These are phyloP conservation scores for Drosophila pseudoananassae DNA, from an alignment of 1,140 invertebrate species.

Conservation along the genomic window DNA sequence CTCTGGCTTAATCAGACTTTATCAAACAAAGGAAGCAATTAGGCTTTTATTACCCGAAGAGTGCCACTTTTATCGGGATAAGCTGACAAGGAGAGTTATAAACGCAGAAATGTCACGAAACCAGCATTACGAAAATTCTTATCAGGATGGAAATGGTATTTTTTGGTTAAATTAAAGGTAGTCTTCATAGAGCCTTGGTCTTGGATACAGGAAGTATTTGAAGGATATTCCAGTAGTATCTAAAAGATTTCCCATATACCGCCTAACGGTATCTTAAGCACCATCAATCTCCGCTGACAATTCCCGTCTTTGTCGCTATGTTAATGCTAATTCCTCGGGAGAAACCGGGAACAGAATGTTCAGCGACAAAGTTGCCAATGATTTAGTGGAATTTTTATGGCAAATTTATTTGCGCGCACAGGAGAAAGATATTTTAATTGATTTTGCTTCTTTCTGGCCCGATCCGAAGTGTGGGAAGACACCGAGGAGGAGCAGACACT, in stretches of 20 bases:
- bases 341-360: constrained; percentile 41
- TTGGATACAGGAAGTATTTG: not conserved
- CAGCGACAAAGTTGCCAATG: constrained; percentile 72
- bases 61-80: not conserved
- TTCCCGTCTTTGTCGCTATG: constrained; percentile 40
- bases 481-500: constrained; percentile 15
- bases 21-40: constrained; percentile 34
- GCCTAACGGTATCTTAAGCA: constrained; percentile 24
- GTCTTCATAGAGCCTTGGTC: too few relatives aligned
- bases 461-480: constrained; percentile 68
- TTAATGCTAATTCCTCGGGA: constrained; percentile 45
- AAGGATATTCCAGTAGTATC: not conserved
- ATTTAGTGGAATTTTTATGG: constrained; percentile 82
- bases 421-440: constrained; percentile 79
- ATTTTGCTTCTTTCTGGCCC: constrained; percentile 56
- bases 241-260: constrained; percentile 22
- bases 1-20: constrained; percentile 33
- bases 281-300: constrained; percentile 47
- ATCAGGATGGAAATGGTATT: too few relatives aligned
- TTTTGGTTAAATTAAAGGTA: too few relatives aligned
- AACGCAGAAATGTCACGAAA: not conserved
- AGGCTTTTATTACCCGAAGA: constrained; percentile 31
- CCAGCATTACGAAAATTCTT: too few relatives aligned
- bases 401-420: constrained; percentile 72
- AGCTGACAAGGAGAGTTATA: not conserved